Base-by-base conservation (phyloP, 2,113 vertebrate species). In the Chlorodrepanis virens region DNA sequence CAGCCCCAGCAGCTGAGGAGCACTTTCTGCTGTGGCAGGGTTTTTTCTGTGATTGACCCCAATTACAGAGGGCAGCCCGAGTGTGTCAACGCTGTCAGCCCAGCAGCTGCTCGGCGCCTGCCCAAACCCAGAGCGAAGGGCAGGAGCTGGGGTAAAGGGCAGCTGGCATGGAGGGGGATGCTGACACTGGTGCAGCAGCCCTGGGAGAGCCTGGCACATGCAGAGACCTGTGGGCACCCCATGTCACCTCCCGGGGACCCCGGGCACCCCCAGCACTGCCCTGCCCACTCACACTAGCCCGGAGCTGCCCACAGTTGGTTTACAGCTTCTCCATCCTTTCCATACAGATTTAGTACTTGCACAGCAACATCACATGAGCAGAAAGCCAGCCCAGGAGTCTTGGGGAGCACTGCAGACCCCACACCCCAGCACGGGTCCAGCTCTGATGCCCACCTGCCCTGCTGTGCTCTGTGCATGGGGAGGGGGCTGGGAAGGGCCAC, bases 31-130 rank as follows among this genome's bases (percentile, higher is more conserved):
- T 47, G 88, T 33, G 59, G 42, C 75, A 37, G 70, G 81, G n/a
- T 7, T 89, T 82, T 93, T 77, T 70, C 47, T 65, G 56, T 54
- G 59, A 80, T 68, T 95, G 96, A 96, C 96, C 96, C 87, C 93
- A 94, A 94, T 96, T 91, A 90, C 57, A 52, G 59, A 49, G 91
- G 93, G 5, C 91, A 63, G 67, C 67, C 89, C 25, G 16, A 44
- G 67, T 1, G 0, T 6, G 2, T 33, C 75, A 5, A 35, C 28
- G 2, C 10, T 22, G 79, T 65, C 91, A 87, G 83, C 42, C 4
- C 29, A 49, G 89, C 80, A 60, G 95, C 90, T 59, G 90, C 82
- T 87, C 10, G 3, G 52, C 0, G 22, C 83, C 60, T 4, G 12
- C 64, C 91, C 82, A 16, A 22, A 52, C 1, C 7, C 19, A 0